Percentiles rank a stretch among this genome's conserved stretches.
These are phyloP conservation scores for Chloroceryle amazona DNA, from an alignment of 2,797 vertebrate genomes.

Conservation along the genomic window DNA sequence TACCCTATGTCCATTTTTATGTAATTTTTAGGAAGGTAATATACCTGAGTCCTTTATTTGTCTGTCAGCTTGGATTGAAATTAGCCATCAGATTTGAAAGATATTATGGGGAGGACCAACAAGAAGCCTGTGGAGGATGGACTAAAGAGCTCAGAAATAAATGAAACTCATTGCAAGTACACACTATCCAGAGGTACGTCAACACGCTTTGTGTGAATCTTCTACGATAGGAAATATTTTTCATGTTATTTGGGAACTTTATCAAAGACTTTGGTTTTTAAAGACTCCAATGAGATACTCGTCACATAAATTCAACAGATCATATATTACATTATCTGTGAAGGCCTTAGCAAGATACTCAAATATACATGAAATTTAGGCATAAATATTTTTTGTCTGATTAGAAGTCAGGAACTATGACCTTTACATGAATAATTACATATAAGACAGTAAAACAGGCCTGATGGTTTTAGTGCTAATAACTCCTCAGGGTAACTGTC, in stretches of 20 bases:
- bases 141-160: conserved; percentile 53
- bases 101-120: not conserved
- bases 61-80: not conserved
- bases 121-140: conserved; percentile 25
- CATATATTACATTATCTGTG: not conserved
- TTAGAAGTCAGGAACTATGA: conserved; percentile 55
- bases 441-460: conserved; percentile 26
- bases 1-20: not conserved
- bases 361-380: not conserved
- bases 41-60: not conserved
- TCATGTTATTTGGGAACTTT: not conserved
- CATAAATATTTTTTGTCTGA: conserved; percentile 53
- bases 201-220: not conserved
- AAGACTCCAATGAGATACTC: not conserved
- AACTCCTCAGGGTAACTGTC: conserved; percentile 42
- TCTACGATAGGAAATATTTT: not conserved
- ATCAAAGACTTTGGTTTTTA: conserved; percentile 16
- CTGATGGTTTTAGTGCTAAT: conserved; percentile 42
- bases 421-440: conserved; percentile 58
- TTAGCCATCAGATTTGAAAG: not conserved
- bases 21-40: not conserved
- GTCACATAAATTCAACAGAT: not conserved
- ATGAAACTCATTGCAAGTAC: conserved; percentile 55
- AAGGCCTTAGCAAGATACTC: conserved; percentile 26
- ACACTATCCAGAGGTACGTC: conserved; percentile 38